Evolutionary conservation across 2,797 vertebrate species (phyloP).

Genomic region (Megalops cyprinoides): DNA sequence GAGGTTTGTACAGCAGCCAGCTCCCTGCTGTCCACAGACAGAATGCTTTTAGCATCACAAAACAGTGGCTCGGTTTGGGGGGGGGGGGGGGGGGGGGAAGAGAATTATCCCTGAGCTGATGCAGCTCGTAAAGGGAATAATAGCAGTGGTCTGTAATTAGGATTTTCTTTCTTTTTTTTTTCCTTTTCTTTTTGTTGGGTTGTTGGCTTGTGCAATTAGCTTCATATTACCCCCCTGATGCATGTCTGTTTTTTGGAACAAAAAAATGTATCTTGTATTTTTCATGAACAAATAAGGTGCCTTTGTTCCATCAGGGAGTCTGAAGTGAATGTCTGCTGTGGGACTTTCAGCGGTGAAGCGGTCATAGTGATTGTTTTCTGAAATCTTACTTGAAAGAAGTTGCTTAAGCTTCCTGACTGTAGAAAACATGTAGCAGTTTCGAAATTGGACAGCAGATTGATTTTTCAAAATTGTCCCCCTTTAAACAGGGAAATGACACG

Average conservation of each 20-base stretch:
- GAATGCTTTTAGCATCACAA: not conserved
- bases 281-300: conserved; percentile 6
- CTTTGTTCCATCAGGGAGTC: not conserved
- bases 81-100: too few relatives aligned
- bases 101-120: too few relatives aligned
- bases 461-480: not conserved
- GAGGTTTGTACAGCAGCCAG: conserved; percentile 80
- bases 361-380: not conserved
- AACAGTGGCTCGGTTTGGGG: not conserved
- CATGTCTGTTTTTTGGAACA: not conserved
- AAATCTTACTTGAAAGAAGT: too few relatives aligned
- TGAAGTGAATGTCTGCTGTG: not conserved
- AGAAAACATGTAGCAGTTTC: not conserved
- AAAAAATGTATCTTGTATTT: not conserved
- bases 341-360: not conserved
- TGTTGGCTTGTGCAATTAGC: not conserved
- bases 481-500: not conserved
- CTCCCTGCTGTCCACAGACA: not conserved
- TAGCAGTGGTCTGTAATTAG: not conserved
- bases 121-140: not conserved
- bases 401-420: not conserved
- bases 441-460: not conserved
- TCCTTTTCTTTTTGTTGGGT: not conserved
- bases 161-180: not conserved
- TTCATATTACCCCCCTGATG: not conserved